Conservation (phyloP, 1,140 invertebrate species). For the Papilio glaucus region DNA sequence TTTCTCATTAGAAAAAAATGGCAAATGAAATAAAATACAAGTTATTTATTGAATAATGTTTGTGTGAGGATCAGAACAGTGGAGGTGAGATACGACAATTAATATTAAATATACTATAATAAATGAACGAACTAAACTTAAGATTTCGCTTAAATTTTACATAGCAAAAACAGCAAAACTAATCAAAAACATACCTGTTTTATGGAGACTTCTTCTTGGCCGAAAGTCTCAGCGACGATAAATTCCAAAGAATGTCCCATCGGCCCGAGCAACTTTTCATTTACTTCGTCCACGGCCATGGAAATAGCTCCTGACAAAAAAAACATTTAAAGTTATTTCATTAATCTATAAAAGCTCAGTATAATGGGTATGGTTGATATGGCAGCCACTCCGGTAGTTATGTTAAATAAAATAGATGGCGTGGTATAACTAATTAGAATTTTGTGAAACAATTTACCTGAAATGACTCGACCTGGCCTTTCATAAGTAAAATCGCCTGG, state of each 20-base stretch:
- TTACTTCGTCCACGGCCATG: conserved; percentile 90
- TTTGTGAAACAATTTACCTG: conserved; percentile 58
- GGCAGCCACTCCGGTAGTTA: too few relatives aligned
- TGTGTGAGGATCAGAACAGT: too few relatives aligned
- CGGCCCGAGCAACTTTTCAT: conserved; percentile 84
- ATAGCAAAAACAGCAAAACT: too few relatives aligned
- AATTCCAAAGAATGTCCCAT: conserved; percentile 90
- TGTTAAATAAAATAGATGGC: too few relatives aligned
- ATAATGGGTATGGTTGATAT: too few relatives aligned
- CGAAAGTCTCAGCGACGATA: conserved; percentile 95
- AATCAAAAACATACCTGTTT: conserved; percentile 85
- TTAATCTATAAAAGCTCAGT: neutral
- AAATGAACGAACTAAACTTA: neutral
- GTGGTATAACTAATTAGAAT: too few relatives aligned
- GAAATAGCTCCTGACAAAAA: conserved; percentile 90
- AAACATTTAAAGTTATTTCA: conserved; percentile 28
- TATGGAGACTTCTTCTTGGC: conserved; percentile 94
- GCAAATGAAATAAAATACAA: too few relatives aligned
- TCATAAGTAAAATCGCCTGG: conserved; percentile 90
- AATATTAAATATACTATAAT: too few relatives aligned
- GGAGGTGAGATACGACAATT: too few relatives aligned
- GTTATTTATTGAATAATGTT: too few relatives aligned
- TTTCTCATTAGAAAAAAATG: neutral
- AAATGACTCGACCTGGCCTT: conserved; percentile 86
- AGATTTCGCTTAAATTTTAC: neutral